Percentiles rank a stretch among this genome's conserved stretches.
phyloP scores from a whole-genome alignment of 2,888 invertebrate species.

The Calameuta pallipes region DNA sequence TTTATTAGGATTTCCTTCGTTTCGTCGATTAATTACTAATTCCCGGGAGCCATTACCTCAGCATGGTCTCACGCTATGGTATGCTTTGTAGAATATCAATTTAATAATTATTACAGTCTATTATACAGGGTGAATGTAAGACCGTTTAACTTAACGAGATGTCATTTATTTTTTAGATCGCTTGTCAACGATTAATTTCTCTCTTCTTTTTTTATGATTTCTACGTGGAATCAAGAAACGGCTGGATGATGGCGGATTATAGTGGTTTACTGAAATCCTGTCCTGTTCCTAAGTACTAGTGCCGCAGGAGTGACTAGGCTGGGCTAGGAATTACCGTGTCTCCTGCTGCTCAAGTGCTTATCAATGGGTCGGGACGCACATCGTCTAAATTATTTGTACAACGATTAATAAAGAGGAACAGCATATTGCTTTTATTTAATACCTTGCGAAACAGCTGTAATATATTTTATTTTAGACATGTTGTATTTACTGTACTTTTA shows the following conservation, averaged over 20 bases:
- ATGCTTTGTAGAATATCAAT: not conserved
- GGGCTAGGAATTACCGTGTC: slow-evolving; percentile 68
- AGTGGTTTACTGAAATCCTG: slow-evolving; percentile 58
- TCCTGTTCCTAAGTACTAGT: slow-evolving; percentile 93
- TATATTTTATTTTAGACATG: not conserved
- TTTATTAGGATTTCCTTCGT: slow-evolving; percentile 56
- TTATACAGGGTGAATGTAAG: not conserved
- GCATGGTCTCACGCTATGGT: not conserved
- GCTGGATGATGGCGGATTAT: not conserved
- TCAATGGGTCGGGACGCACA: slow-evolving; percentile 74
- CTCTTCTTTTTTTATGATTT: not conserved
- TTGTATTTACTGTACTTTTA: not conserved
- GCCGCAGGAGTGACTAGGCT: slow-evolving; percentile 85
- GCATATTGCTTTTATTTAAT: not conserved
- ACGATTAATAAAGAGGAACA: not conserved
- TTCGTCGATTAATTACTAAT: slow-evolving; percentile 47
- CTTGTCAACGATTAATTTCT: not conserved
- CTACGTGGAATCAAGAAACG: not conserved
- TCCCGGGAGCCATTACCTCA: slow-evolving; percentile 19
- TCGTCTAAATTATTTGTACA: slow-evolving; percentile 24
- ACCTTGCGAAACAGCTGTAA: not conserved
- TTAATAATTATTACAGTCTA: not conserved
- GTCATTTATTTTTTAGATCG: not conserved
- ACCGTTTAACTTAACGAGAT: not conserved
- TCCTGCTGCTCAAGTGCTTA: slow-evolving; percentile 95